A percentile compares a stretch with the other conserved stretches of the same genome.
Conservation (phyloP, 1,140 invertebrate genomes). For the Neoseiulus cucumeris region DNA sequence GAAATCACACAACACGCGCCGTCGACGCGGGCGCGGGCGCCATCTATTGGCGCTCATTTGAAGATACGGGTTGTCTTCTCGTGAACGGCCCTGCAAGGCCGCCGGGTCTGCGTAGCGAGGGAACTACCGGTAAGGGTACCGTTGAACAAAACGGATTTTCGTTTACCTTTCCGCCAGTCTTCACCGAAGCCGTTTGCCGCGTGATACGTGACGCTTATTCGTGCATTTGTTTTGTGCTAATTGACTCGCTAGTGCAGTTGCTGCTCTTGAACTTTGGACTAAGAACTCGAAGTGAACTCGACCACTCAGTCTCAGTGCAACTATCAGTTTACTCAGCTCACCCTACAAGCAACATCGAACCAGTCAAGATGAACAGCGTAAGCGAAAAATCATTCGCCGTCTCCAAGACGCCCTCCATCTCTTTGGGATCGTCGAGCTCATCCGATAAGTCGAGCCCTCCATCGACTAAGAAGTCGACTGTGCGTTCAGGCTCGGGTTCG, state of each 20-base stretch:
- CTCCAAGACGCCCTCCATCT: conserved; percentile 2
- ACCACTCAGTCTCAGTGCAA: neutral
- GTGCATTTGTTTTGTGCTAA: neutral
- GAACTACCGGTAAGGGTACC: neutral
- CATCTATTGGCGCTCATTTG: too few species aligned
- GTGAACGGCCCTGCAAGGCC: too few species aligned
- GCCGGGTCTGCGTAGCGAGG: too few species aligned
- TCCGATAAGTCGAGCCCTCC: neutral
- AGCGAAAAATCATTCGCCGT: conserved; percentile 8
- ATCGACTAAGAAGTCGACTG: conserved; percentile 2
- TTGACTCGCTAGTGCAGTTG: neutral
- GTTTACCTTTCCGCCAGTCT: conserved; percentile 1
- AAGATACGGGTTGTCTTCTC: too few species aligned
- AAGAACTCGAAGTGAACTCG: too few species aligned
- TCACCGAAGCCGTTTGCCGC: neutral
- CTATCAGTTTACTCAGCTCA: neutral
- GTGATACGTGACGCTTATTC: neutral
- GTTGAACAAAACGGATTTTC: neutral
- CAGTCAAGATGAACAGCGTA: neutral
- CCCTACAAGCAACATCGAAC: neutral
- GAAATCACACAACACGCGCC: too few species aligned
- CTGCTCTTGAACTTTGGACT: too few species aligned
- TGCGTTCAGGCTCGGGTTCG: neutral
- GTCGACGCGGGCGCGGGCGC: too few species aligned
- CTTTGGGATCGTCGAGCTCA: neutral